Evolutionary conservation across 1,140 invertebrate species (phyloP).

Genomic region (Zaprionus taronus): DNA sequence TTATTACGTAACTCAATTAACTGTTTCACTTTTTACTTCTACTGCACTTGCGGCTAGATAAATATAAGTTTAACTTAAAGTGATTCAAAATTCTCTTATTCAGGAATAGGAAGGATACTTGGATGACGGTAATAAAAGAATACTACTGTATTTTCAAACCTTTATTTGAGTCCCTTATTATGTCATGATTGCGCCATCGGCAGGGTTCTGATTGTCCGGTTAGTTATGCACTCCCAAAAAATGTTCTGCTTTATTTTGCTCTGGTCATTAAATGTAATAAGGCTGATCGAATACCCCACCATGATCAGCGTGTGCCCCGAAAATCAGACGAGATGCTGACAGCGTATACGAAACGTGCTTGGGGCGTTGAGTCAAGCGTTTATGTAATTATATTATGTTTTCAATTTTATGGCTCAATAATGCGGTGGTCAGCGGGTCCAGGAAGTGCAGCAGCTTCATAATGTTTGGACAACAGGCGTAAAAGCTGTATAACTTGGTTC

Average conservation of each 20-base stretch:
- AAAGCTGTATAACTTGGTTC: constrained; percentile 50
- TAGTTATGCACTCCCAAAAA: constrained; percentile 8
- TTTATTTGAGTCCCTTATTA: constrained; percentile 25
- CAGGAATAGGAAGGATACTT: constrained; percentile 9
- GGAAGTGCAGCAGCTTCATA: constrained; percentile 30
- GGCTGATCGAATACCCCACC: constrained; percentile 26
- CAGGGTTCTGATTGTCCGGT: not conserved
- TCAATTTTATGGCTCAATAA: constrained; percentile 83
- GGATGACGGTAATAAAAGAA: constrained; percentile 14
- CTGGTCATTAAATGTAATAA: constrained; percentile 64
- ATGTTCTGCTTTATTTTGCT: constrained; percentile 53
- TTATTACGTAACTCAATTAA: too few species aligned
- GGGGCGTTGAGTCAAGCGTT: constrained; percentile 68
- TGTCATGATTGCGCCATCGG: constrained; percentile 24
- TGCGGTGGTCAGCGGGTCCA: constrained; percentile 51
- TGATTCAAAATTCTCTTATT: constrained; percentile 6
- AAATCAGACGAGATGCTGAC: constrained; percentile 28
- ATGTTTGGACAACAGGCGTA: constrained; percentile 72
- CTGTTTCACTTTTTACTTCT: too few species aligned
- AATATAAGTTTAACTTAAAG: not conserved
- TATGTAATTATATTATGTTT: constrained; percentile 83
- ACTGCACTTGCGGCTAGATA: too few species aligned
- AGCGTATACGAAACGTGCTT: constrained; percentile 49
- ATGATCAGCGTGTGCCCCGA: constrained; percentile 59
- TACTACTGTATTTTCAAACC: constrained; percentile 14